Conservation (phyloP, 2,113 vertebrate genomes). For the Camelus bactrianus region DNA sequence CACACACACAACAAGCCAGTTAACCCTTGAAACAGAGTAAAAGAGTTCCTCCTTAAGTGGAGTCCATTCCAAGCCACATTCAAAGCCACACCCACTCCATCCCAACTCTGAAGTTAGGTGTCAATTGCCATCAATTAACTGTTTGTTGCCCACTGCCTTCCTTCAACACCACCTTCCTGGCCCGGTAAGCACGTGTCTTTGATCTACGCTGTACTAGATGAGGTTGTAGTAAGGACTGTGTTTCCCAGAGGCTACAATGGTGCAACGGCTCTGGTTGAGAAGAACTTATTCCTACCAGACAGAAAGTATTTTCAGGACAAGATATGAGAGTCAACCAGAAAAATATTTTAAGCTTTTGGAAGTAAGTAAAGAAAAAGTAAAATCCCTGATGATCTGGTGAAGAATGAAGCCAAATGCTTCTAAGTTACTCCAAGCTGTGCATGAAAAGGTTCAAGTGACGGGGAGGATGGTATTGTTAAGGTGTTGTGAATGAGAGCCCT, state of each 20-base stretch:
- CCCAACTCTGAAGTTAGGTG: background rate
- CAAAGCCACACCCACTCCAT: background rate
- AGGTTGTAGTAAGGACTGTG: rapidly evolving
- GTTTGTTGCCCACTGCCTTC: background rate
- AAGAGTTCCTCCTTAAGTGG: rapidly evolving
- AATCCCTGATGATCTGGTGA: conserved; percentile 13
- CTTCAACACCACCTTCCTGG: background rate
- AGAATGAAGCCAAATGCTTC: conserved; percentile 44
- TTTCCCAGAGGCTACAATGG: rapidly evolving
- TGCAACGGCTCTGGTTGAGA: background rate
- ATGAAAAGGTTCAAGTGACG: conserved; percentile 32
- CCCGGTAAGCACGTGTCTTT: background rate
- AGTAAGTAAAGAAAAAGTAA: background rate
- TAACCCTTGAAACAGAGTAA: background rate
- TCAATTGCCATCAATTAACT: background rate
- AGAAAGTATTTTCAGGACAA: conserved; percentile 33
- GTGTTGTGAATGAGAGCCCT: conserved; percentile 51
- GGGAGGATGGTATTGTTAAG: background rate
- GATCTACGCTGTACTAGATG: background rate
- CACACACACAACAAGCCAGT: background rate
- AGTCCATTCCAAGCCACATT: background rate
- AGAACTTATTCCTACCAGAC: background rate
- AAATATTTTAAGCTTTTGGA: conserved; percentile 20
- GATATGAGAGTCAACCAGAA: background rate
- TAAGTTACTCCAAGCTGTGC: background rate